A percentile compares a stretch with the other conserved stretches of the same genome.
Evolutionary conservation across 1,140 invertebrate species (phyloP).

Genomic region (Drosophila orena): DNA sequence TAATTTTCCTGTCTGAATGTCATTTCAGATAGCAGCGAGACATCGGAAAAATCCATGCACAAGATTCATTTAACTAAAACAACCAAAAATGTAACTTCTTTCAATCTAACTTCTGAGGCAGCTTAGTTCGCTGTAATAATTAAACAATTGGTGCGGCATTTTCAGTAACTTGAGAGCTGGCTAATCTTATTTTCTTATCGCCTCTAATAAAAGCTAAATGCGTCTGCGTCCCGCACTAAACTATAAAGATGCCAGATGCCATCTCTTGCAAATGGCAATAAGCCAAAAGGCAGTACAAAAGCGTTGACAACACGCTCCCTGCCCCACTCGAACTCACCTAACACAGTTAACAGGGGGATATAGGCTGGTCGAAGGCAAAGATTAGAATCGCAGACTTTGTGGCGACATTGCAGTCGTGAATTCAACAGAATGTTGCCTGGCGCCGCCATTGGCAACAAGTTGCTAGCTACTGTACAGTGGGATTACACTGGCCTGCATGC

Average conservation of each 20-base stretch:
- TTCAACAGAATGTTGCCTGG: slow-evolving; percentile 45
- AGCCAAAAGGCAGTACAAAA: slow-evolving; percentile 16
- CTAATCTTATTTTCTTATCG: slow-evolving; percentile 34
- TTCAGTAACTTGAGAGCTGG: slow-evolving; percentile 9
- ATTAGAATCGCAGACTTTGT: slow-evolving; percentile 75
- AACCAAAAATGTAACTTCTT: too few relatives aligned
- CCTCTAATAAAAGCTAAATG: slow-evolving; percentile 31
- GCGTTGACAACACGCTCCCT: slow-evolving; percentile 27
- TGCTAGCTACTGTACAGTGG: slow-evolving; percentile 33
- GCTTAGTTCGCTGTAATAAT: background rate
- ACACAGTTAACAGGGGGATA: slow-evolving; percentile 29
- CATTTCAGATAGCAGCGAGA: background rate
- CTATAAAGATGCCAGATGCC: slow-evolving; percentile 36
- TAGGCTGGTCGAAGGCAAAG: slow-evolving; percentile 44
- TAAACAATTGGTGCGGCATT: slow-evolving; percentile 3
- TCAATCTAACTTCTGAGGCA: too few relatives aligned
- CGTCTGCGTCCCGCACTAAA: slow-evolving; percentile 25
- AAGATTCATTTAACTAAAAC: too few relatives aligned
- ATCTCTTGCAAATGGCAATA: slow-evolving; percentile 36
- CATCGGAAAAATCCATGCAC: background rate
- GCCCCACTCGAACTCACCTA: background rate
- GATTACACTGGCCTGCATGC: slow-evolving; percentile 11
- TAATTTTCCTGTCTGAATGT: background rate
- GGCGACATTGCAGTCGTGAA: slow-evolving; percentile 54
- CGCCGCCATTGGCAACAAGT: slow-evolving; percentile 67